Conservation (phyloP, 1,140 invertebrate genomes). For the Brachystomella parvula region DNA sequence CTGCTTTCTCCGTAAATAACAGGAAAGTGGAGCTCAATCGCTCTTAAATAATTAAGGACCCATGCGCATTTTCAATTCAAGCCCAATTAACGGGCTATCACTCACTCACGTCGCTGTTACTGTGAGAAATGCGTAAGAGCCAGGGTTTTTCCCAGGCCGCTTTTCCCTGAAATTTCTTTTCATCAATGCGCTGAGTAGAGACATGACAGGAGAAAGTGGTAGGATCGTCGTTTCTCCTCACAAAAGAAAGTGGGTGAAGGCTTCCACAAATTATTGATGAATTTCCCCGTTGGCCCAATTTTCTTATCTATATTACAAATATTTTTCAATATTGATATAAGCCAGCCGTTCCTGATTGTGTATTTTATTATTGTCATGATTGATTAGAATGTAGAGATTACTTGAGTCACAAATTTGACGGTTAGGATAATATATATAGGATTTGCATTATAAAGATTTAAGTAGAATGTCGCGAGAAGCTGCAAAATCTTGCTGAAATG, state of each 20-base stretch:
- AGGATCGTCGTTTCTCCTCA: neutral
- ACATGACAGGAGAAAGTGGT: neutral
- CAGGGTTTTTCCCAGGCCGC: too few relatives aligned
- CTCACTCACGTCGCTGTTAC: neutral
- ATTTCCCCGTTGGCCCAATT: too few relatives aligned
- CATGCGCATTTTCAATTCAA: neutral
- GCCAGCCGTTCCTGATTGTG: too few relatives aligned
- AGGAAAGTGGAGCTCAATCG: too few relatives aligned
- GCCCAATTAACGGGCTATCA: neutral
- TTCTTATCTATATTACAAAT: too few relatives aligned
- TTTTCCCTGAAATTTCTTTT: too few relatives aligned
- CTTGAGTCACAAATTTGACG: neutral
- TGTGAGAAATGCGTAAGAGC: neutral
- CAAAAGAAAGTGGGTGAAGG: neutral
- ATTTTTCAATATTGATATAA: too few relatives aligned
- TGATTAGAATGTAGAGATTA: neutral
- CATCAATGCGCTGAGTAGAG: too few relatives aligned
- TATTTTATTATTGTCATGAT: neutral
- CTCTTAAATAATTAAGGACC: neutral
- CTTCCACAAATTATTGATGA: neutral
- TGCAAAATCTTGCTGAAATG: neutral
- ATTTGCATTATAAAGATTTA: too few relatives aligned
- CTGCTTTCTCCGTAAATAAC: neutral
- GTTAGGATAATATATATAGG: neutral
- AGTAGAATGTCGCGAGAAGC: neutral